Evolutionary conservation across 2,113 vertebrate genomes (phyloP), one percentile per base, ranked within the genome.

Genomic region (Cyrtonyx montezumae): DNA sequence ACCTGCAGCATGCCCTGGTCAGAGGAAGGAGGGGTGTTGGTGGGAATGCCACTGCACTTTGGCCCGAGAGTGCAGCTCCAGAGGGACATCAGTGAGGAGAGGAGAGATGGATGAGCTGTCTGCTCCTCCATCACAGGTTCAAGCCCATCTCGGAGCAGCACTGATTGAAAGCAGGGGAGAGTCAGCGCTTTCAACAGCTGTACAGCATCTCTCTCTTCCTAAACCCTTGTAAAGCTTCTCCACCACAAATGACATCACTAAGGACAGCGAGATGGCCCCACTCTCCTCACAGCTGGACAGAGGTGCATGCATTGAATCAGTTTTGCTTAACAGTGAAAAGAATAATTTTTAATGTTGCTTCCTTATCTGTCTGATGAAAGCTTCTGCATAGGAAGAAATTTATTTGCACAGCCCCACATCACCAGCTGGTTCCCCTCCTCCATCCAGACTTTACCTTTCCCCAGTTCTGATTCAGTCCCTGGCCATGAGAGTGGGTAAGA

Each of bases 1-100:
- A 18, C 58, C 45, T 37, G 56, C 34, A 62, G 40, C 37, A 68
- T 30, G 48, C 12, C 19, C 62, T 30, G 28, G 45, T 34, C 23
- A 4, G 45, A 55, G 69, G 51, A 20, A 53, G 46, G 20, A 0
- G 2, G 3, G 9, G 28, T 13, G 11, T 13, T 2, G 0, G 12
- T 43, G 55, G 79, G 34, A 87, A 19, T 46, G 46, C 49, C 75
- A 26, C 20, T 11, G 48, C n/a, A 25, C 63, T 79, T 37, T 32
- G 28, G 59, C 32, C 55, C 63, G 16, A 67, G 67, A 16, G 17
- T 49, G 55, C 8, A 22, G 32, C 37, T 94, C 28, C 75, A 77
- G 73, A n/a, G 76, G 63, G 71, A 63, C 36, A 42, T 5, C 1
- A 1, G 5, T n/a, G 63, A 43, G 63, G 19, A 74, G 75, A 45